Base-by-base conservation (phyloP, 1,140 invertebrate genomes). In the Rhyacophila brunnea region DNA sequence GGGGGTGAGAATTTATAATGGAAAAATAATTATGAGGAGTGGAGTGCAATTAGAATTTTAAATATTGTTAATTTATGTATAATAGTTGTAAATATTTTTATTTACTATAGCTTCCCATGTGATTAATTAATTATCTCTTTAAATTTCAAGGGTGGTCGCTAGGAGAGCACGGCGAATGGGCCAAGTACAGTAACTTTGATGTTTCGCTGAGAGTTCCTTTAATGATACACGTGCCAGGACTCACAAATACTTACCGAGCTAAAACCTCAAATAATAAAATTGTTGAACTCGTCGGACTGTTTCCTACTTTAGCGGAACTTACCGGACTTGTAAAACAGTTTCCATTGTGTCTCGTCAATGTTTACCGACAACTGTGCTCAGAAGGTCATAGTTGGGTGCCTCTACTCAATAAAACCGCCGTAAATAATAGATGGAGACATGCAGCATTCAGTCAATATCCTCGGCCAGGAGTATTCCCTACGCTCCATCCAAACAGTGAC, bases 131-230 rank as follows among this genome's bases (percentile, higher is more conserved):
- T 1, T 19, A 13, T 14, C 42, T 51, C 54, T 62, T 66, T 55
- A 34, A 53, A 56, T 81, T 79, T 28, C 9, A 70, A 92, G 90
- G 92, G 36, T 94, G 91, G 91, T 91, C 91, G n/a, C 70, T 94
- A 45, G 92, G 92, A 23, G 91, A 95, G 76, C 92, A 94, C 68
- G 87, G 89, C 17, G 84, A 91, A 70, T 95, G 92, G 91, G 87
- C 90, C n/a, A 95, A 95, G 75, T 95, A 89, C 70, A 94, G 90
- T 70, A 93, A 93, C 71, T 95, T 89, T 70, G 90, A 94, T 60
- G 85, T 89, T 14, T 83, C 91, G 1, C 71, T 90, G 4, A 80
- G 81, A 55, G 90, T 94, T 9, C 93, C 92, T 1, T 71, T 95
- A 15, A 83, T 94, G 44, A 81, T 95, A 15, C 82, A 82, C 34